Conservation (phyloP, 2,113 vertebrate species). For the Rhinopomastus cyanomelas region DNA sequence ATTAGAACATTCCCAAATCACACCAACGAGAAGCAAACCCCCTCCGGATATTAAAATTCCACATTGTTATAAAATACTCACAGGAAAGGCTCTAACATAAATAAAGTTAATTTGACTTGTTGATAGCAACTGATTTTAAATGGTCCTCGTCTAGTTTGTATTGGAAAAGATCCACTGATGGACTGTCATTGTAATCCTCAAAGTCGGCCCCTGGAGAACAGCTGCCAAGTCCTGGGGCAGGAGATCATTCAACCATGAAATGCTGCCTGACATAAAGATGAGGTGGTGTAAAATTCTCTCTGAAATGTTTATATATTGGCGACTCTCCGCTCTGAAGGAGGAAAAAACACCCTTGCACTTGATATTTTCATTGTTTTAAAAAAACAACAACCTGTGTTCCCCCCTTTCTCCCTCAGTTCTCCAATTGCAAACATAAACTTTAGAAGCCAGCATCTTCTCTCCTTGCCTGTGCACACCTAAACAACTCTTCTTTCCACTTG, state of each 20-base stretch:
- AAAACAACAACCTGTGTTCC: conserved; percentile 34
- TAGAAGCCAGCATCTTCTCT: conserved; percentile 49
- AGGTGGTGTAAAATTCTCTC: conserved; percentile 67
- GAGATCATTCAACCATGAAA: conserved; percentile 66
- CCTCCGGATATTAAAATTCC: conserved; percentile 51
- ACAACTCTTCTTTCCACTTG: conserved; percentile 64
- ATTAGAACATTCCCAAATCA: conserved; percentile 24
- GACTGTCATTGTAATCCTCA: conserved; percentile 57
- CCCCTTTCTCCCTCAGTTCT: conserved; percentile 33
- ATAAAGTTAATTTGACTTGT: conserved; percentile 60
- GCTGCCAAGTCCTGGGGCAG: conserved; percentile 56
- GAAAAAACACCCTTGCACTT: conserved; percentile 55
- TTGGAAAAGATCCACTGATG: conserved; percentile 62
- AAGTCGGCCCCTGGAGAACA: conserved; percentile 43
- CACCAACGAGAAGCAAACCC: conserved; percentile 4
- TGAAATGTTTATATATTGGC: conserved; percentile 71
- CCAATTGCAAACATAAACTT: conserved; percentile 61
- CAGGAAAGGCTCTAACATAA: conserved; percentile 51
- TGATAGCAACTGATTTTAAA: conserved; percentile 65
- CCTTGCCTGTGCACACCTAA: conserved; percentile 39
- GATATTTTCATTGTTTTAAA: conserved; percentile 19
- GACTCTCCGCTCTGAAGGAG: conserved; percentile 39
- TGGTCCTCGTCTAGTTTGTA: conserved; percentile 54
- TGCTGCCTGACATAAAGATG: conserved; percentile 71
- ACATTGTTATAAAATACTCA: conserved; percentile 33